Conservation (phyloP, 2,113 vertebrate species). For the Saguinus midas region DNA sequence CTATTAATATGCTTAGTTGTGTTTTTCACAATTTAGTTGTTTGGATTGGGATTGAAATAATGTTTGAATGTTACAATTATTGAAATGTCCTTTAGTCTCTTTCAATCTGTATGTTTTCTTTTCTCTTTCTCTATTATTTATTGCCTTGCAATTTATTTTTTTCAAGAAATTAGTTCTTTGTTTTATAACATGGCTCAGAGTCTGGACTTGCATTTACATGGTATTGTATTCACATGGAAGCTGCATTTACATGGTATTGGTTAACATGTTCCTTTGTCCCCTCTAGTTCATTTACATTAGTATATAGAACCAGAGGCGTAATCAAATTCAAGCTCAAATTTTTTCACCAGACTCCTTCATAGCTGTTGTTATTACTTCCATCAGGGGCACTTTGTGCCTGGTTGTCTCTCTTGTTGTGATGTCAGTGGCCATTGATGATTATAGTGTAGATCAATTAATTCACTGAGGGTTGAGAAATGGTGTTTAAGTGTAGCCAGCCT, state of each 20-base stretch:
- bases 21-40: neutral
- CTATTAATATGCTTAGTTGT: neutral
- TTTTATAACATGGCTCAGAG: neutral
- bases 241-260: neutral
- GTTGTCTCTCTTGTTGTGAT: neutral
- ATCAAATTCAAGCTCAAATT: neutral
- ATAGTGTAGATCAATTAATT: neutral
- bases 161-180: neutral
- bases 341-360: neutral
- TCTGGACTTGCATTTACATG: neutral
- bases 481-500: neutral
- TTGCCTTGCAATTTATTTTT: neutral
- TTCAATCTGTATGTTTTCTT: neutral
- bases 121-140: neutral
- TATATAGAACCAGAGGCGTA: neutral
- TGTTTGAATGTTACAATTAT: neutral
- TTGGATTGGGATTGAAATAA: constrained; percentile 1
- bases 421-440: neutral
- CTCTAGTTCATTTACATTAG: neutral
- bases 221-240: neutral
- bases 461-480: neutral
- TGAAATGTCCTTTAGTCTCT: neutral
- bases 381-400: neutral
- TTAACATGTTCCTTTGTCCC: neutral
- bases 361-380: neutral